These are phyloP conservation scores for Mormyrops attenuatus DNA, from an alignment of 2,797 vertebrate species.

Conservation along the genomic window DNA sequence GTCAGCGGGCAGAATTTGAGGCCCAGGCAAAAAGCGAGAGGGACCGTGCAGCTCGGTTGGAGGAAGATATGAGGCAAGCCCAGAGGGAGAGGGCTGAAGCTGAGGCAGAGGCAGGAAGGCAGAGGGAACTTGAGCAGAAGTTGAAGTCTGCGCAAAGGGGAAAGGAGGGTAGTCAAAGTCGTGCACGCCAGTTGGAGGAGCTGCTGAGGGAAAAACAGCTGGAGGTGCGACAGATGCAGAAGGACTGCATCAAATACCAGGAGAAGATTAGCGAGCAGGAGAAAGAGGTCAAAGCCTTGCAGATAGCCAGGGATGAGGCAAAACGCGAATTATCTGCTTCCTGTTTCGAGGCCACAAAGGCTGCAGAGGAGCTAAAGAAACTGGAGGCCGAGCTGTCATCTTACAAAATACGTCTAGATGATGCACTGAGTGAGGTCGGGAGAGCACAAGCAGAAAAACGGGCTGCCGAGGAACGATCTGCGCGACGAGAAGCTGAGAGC, in stretches of 20 bases:
- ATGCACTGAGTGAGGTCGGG: conserved; percentile 68
- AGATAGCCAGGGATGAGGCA: conserved; percentile 68
- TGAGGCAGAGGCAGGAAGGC: conserved; percentile 66
- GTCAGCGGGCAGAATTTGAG: conserved; percentile 62
- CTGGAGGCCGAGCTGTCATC: conserved; percentile 64
- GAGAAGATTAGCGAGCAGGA: conserved; percentile 82
- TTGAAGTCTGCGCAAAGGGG: conserved; percentile 71
- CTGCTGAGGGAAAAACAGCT: conserved; percentile 89
- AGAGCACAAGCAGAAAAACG: conserved; percentile 65
- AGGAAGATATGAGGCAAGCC: conserved; percentile 82
- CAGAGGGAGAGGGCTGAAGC: conserved; percentile 68
- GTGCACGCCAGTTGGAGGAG: conserved; percentile 84
- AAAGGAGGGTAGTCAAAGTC: conserved; percentile 67
- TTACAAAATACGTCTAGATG: conserved; percentile 66
- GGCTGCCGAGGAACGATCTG: conserved; percentile 51
- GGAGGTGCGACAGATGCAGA: conserved; percentile 89
- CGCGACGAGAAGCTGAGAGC: conserved; percentile 58
- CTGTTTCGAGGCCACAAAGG: conserved; percentile 54
- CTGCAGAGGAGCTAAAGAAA: conserved; percentile 57
- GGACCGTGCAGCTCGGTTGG: conserved; percentile 60
- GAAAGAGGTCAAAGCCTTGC: conserved; percentile 73
- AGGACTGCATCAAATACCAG: conserved; percentile 84
- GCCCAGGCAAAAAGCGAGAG: conserved; percentile 54
- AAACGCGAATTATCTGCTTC: conserved; percentile 62
- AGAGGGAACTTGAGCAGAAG: conserved; percentile 78